Conservation (phyloP, 2,888 invertebrate genomes). For the Tetragnatha montana region DNA sequence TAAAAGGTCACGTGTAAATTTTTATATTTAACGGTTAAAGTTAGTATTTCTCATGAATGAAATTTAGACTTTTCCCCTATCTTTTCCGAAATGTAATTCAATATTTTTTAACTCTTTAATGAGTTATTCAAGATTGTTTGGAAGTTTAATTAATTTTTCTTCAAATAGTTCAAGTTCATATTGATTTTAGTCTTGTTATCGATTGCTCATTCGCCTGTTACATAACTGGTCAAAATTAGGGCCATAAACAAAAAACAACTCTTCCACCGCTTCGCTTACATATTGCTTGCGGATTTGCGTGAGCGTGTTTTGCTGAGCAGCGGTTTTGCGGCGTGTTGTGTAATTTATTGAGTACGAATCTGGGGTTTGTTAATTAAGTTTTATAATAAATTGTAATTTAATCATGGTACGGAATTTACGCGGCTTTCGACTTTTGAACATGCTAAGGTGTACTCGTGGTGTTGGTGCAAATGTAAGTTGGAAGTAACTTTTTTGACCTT, state of each 20-base stretch:
- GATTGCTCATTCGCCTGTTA: background rate
- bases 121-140: too few species aligned
- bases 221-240: constrained; percentile 9
- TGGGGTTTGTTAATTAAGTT: too few species aligned
- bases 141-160: background rate
- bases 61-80: too few species aligned
- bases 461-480: constrained; percentile 28
- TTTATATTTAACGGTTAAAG: too few species aligned
- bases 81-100: too few species aligned
- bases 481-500: constrained; percentile 39
- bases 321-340: too few species aligned
- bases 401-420: constrained; percentile 47
- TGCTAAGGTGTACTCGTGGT: constrained; percentile 21
- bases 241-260: background rate
- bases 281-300: background rate
- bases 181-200: background rate
- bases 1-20: too few species aligned
- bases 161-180: background rate
- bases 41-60: too few species aligned
- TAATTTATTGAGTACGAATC: too few species aligned
- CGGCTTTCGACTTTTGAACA: constrained; percentile 32
- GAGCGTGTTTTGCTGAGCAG: too few species aligned
- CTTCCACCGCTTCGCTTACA: background rate
- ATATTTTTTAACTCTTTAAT: too few species aligned
- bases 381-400: background rate